Evolutionary conservation across 1,140 invertebrate species (phyloP).

Genomic region (Magallana ariakensis): DNA sequence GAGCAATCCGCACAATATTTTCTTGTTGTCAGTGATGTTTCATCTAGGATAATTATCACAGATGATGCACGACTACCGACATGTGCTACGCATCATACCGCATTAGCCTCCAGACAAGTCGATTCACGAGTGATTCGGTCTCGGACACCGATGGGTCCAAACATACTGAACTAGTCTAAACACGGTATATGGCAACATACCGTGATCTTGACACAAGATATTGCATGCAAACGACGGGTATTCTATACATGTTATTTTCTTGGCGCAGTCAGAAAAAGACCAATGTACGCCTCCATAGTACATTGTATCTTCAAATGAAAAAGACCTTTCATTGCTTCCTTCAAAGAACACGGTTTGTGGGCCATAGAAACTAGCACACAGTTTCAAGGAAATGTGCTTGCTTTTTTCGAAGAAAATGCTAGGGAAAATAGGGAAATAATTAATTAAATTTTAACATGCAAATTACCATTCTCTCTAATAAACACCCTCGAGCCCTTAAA

Average conservation of each 20-base stretch:
- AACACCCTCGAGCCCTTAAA: neutral
- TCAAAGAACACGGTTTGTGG: no score
- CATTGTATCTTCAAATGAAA: no score
- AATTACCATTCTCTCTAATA: slow-evolving; percentile 24
- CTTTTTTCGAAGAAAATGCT: no score
- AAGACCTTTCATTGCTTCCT: no score
- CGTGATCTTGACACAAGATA: no score
- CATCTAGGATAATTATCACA: slow-evolving; percentile 49
- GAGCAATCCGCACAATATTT: slow-evolving; percentile 55
- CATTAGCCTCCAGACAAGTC: slow-evolving; percentile 15
- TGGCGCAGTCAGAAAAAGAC: no score
- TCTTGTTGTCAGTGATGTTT: slow-evolving; percentile 42
- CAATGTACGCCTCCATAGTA: no score
- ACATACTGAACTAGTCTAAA: neutral
- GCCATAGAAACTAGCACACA: no score
- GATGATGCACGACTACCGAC: slow-evolving; percentile 46
- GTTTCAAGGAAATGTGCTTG: no score
- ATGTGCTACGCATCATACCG: slow-evolving; percentile 12
- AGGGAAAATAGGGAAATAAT: neutral
- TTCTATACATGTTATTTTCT: no score
- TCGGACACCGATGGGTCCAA: neutral
- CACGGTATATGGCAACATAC: no score
- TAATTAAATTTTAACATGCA: neutral
- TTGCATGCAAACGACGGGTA: no score
- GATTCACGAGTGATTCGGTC: neutral